Conservation (phyloP, 2,797 vertebrate species). For the Myotis myotis region DNA sequence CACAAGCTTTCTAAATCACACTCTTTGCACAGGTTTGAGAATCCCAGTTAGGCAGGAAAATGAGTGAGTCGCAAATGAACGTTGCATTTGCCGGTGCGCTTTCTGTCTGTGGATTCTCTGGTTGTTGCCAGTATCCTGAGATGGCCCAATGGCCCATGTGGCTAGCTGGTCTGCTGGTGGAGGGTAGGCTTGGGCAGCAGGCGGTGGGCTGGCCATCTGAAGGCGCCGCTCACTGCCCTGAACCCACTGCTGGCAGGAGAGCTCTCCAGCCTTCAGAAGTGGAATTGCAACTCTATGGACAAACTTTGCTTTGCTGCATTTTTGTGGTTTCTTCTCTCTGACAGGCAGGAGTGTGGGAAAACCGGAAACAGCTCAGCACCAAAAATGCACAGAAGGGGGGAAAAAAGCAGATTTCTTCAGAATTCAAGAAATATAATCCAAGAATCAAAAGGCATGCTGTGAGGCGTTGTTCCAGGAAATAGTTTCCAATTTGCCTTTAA, state of each 20-base stretch:
- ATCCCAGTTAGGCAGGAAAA: constrained; percentile 39
- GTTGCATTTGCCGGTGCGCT: constrained; percentile 28
- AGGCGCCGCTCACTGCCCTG: constrained; percentile 79
- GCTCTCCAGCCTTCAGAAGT: constrained; percentile 92
- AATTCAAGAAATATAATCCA: constrained; percentile 86
- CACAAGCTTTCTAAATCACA: background rate
- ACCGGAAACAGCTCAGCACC: constrained; percentile 94
- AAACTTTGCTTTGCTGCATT: constrained; percentile 93
- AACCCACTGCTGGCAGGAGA: constrained; percentile 88
- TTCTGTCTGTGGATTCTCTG: background rate
- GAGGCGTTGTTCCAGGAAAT: constrained; percentile 85
- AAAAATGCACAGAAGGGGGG: constrained; percentile 93
- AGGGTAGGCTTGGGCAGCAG: constrained; percentile 64
- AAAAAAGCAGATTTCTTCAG: constrained; percentile 85
- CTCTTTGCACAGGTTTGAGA: constrained; percentile 55
- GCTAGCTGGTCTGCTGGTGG: background rate
- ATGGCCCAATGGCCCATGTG: constrained; percentile 64
- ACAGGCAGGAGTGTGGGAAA: constrained; percentile 99
- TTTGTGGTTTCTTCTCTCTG: constrained; percentile 95
- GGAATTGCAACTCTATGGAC: constrained; percentile 93
- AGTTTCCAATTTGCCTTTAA: constrained; percentile 85
- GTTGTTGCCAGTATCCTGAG: constrained; percentile 33
- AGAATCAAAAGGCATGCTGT: constrained; percentile 84
- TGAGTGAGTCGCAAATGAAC: constrained; percentile 38
- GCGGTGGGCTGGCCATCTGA: constrained; percentile 70